These are phyloP conservation scores for Dipodomys ordii DNA, from an alignment of 2,113 vertebrate genomes.

Conservation along the genomic window DNA sequence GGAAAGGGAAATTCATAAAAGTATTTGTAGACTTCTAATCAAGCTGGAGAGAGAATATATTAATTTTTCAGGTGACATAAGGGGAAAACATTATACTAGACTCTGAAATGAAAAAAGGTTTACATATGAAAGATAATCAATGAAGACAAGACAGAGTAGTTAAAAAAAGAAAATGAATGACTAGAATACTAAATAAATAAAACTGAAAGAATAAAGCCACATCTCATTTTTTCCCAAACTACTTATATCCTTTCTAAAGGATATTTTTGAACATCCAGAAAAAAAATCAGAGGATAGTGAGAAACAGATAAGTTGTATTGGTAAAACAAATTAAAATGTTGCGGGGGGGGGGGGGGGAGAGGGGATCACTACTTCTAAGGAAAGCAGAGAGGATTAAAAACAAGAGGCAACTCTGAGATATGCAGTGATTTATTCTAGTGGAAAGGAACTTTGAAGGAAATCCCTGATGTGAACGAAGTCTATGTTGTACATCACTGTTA, in stretches of 20 bases:
- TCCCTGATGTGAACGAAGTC: not conserved
- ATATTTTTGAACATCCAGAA: not conserved
- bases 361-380: slow-evolving; percentile 1
- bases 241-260: not conserved
- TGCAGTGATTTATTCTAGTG: slow-evolving; percentile 27
- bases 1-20: slow-evolving; percentile 25
- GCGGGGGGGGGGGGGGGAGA: not conserved
- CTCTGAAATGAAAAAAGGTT: slow-evolving; percentile 37
- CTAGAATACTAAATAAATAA: not conserved
- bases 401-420: not conserved
- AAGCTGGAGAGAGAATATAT: slow-evolving; percentile 27
- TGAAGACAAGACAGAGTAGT: not conserved
- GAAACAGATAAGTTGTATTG: slow-evolving; percentile 1
- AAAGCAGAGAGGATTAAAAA: slow-evolving; percentile 4
- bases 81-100: not conserved
- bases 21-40: not conserved
- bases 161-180: slow-evolving; percentile 36
- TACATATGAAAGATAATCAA: not conserved
- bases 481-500: slow-evolving; percentile 17
- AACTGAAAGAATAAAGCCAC: not conserved
- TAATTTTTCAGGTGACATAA: not conserved
- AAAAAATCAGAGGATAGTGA: not conserved
- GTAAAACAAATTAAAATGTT: not conserved
- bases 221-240: not conserved
- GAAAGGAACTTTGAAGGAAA: not conserved